Evolutionary conservation across 1,140 invertebrate genomes (phyloP).

Genomic region (Drosophila setifemur): DNA sequence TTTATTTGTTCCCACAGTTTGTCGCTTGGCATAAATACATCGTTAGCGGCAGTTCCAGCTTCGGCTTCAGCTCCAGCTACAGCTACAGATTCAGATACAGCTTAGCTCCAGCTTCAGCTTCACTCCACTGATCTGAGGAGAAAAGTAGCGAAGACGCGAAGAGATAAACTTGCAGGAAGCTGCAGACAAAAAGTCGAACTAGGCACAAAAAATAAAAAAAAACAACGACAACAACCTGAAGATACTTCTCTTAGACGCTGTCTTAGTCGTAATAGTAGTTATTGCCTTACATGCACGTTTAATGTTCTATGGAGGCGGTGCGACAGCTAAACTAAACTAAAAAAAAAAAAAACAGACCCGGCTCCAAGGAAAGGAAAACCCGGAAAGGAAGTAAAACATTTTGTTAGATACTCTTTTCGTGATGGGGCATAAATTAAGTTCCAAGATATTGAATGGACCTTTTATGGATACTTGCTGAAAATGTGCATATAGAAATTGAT

Average conservation of each 20-base stretch:
- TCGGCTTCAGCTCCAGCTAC: conserved; percentile 18
- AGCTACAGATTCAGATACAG: conserved; percentile 29
- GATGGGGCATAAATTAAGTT: background rate
- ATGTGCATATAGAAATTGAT: too few species aligned
- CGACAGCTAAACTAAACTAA: conserved; percentile 51
- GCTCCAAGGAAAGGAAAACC: conserved; percentile 18
- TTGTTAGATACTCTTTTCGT: conserved; percentile 20
- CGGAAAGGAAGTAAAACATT: background rate
- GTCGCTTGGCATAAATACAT: conserved; percentile 79
- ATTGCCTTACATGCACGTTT: conserved; percentile 77
- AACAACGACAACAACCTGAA: conserved; percentile 27
- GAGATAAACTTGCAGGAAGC: conserved; percentile 70
- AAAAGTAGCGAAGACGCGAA: background rate
- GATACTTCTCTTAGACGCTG: conserved; percentile 24
- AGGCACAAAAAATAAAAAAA: too few species aligned
- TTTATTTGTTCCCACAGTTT: conserved; percentile 80
- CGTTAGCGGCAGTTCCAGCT: conserved; percentile 61
- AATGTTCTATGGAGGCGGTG: conserved; percentile 71
- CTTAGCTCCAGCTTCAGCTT: conserved; percentile 47
- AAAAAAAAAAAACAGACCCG: conserved; percentile 9
- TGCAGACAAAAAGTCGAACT: conserved; percentile 62
- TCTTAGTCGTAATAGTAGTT: conserved; percentile 70
- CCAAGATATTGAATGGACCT: too few species aligned
- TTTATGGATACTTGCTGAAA: too few species aligned
- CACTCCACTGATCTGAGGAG: background rate